Evolutionary conservation across 1,140 invertebrate genomes (phyloP), one percentile per base, ranked within the genome.

Genomic region (Cephus cinctus): DNA sequence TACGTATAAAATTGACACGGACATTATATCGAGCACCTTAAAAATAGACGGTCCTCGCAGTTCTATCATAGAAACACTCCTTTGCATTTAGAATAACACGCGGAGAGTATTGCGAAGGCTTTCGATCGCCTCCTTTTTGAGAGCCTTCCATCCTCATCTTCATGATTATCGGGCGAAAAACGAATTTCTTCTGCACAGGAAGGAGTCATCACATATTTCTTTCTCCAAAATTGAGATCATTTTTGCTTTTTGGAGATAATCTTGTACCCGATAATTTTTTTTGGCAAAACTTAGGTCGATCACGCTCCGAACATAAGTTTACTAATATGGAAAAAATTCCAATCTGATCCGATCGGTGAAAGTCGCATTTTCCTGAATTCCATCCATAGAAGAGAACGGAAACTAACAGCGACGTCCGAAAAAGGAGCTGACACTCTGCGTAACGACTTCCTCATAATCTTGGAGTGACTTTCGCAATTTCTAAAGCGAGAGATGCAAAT

Each of bases 311-410:
- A 36, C 15, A 9, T 32, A 50, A 56, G 50, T 44, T 38, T 38
- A 36, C 44, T 57, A 59, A 56, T 61, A 57, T 63, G 52, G 54
- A 55, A 54, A 31, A 50, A 48, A 42, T 57, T 42, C 56, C 43
- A 50, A 49, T 47, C 43, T 30, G 22, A 42, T 16, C 41, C 49
- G 56, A 56, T 34, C 31, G 49, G 27, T 46, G 23, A 35, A 46
- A 47, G 49, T 58, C 36, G 32, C 31, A 18, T 58, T 55, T 35
- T 47, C 51, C 15, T 43, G 59, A 59, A 55, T 52, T 56, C 57
- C 56, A 47, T 56, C 54, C 42, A 49, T 55, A 35, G 45, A 59
- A 57, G 55, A 57, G 55, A 56, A 59, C 31, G 47, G 31, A 40
- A 49, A 25, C 44, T 44, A 44, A 48, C 36, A 59, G 36, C 14